A percentile compares a stretch with the other conserved stretches of the same genome.
phyloP scores from a whole-genome alignment of 2,113 vertebrate species.

The Arothron firmamentum region DNA sequence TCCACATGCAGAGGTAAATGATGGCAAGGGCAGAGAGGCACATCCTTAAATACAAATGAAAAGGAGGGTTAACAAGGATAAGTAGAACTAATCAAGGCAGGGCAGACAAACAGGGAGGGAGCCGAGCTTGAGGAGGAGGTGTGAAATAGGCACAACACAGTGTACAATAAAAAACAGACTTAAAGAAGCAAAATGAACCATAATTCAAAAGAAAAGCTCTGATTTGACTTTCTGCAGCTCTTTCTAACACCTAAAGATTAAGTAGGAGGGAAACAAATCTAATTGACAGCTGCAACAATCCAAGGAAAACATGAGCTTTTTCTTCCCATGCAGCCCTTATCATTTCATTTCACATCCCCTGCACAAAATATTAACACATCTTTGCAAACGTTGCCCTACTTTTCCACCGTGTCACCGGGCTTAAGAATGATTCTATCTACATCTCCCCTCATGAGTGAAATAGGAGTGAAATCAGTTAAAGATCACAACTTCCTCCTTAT shows the following conservation, averaged over 20 bases:
- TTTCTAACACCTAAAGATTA: no score
- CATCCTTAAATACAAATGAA: no score
- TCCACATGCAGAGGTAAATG: neutral
- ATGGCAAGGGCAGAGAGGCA: neutral
- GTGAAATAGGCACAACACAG: no score
- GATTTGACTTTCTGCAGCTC: no score
- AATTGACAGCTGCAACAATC: neutral
- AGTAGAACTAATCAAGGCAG: neutral
- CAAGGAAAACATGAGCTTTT: slow-evolving; percentile 8
- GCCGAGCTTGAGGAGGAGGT: no score
- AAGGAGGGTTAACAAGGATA: neutral
- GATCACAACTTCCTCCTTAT: slow-evolving; percentile 47
- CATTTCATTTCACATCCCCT: slow-evolving; percentile 22
- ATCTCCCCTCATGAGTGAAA: slow-evolving; percentile 51
- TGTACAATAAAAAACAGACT: no score
- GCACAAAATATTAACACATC: slow-evolving; percentile 34
- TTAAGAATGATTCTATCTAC: slow-evolving; percentile 40
- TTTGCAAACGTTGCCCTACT: slow-evolving; percentile 9
- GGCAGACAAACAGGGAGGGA: neutral
- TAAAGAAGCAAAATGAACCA: no score
- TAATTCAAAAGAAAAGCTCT: no score
- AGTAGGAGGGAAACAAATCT: no score
- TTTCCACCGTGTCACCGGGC: slow-evolving; percentile 15
- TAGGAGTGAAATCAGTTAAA: slow-evolving; percentile 46
- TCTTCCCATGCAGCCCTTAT: slow-evolving; percentile 28